These are phyloP conservation scores for Sthenelais limicola DNA, from an alignment of 2,888 invertebrate species.

Conservation along the genomic window DNA sequence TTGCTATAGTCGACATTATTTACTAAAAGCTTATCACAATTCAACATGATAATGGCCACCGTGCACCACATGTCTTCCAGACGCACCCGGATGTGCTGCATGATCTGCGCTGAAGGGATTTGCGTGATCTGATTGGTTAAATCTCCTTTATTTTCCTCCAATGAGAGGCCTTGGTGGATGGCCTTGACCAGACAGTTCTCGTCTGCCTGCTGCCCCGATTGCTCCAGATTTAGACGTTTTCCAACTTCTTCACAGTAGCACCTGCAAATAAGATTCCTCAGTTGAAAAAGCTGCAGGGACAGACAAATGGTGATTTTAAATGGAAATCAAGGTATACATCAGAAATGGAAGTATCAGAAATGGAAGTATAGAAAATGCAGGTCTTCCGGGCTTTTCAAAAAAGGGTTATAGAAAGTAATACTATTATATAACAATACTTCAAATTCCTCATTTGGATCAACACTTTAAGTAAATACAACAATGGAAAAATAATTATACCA, in stretches of 20 bases:
- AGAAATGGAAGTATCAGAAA: neutral
- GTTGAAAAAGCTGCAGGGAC: too few relatives aligned
- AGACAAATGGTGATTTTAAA: too few relatives aligned
- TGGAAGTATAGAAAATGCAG: neutral
- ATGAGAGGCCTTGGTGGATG: constrained; percentile 17
- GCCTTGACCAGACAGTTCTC: constrained; percentile 11
- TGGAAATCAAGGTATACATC: neutral
- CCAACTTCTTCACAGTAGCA: constrained; percentile 7
- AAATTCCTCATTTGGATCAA: too few relatives aligned
- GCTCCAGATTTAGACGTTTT: neutral
- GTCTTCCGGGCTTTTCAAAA: too few relatives aligned
- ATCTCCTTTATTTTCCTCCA: neutral
- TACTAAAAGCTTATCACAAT: constrained; percentile 6
- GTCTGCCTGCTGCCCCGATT: neutral
- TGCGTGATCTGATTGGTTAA: neutral
- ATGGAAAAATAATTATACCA: too few relatives aligned
- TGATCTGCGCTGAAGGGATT: neutral
- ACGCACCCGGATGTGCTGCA: neutral
- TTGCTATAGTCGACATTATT: neutral
- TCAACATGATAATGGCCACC: neutral
- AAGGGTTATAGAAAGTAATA: too few relatives aligned
- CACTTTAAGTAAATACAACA: too few relatives aligned
- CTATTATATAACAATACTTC: too few relatives aligned
- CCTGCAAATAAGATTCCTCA: neutral
- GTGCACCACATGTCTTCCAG: constrained; percentile 3